phyloP scores from a whole-genome alignment of 2,797 vertebrate genomes.

The Onychomys torridus region DNA sequence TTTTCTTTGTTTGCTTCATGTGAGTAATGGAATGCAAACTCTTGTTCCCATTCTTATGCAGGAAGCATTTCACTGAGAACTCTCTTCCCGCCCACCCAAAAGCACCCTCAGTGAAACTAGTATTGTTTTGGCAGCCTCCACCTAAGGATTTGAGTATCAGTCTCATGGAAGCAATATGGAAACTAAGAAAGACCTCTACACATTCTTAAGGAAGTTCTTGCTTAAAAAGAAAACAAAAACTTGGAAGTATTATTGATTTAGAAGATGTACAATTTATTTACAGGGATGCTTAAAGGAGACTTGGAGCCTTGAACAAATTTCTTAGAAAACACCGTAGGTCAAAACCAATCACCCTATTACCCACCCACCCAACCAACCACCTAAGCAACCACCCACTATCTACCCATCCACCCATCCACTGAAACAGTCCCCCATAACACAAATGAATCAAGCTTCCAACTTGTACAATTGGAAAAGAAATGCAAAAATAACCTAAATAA shows the following conservation, averaged over 20 bases:
- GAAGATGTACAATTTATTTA: not conserved
- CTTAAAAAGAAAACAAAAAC: conserved; percentile 51
- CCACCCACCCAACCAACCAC: not conserved
- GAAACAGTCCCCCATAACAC: no score
- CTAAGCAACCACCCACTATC: not conserved
- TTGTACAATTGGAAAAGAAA: conserved; percentile 5
- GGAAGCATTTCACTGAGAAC: not conserved
- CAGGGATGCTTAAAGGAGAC: not conserved
- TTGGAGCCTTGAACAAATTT: conserved; percentile 13
- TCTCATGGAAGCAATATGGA: not conserved
- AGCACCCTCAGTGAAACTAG: not conserved
- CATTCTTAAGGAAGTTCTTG: conserved; percentile 28
- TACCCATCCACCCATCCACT: no score
- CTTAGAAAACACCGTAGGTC: conserved; percentile 36
- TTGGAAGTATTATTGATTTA: not conserved
- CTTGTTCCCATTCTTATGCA: not conserved
- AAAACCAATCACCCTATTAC: not conserved
- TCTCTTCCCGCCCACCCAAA: not conserved
- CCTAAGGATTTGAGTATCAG: not conserved
- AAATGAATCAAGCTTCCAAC: not conserved
- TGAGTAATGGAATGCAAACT: not conserved
- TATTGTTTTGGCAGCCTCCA: not conserved
- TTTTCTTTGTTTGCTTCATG: not conserved
- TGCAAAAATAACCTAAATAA: conserved; percentile 16
- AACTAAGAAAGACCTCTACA: not conserved